Percentiles rank a stretch among this genome's conserved stretches.
These are phyloP conservation scores for Blastobasis adustella DNA, from an alignment of 2,888 invertebrate genomes.

Conservation along the genomic window DNA sequence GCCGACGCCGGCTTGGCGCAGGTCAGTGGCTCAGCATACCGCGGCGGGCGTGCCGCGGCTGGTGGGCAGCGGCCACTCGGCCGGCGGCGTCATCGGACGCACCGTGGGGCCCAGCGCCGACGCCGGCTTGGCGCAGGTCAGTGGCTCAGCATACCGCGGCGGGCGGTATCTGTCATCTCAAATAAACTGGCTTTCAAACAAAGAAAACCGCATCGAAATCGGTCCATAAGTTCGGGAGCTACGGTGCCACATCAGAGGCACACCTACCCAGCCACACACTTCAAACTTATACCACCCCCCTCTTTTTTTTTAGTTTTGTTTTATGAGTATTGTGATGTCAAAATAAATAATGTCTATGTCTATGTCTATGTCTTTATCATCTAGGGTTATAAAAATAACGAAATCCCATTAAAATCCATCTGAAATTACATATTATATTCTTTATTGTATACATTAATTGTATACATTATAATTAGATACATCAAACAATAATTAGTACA, in stretches of 20 bases:
- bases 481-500: no score
- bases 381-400: no score
- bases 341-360: no score
- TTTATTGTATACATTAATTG: no score
- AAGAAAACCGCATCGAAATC: background rate
- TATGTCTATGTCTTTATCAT: no score
- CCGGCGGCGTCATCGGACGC: constrained; percentile 96
- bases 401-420: no score
- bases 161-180: background rate
- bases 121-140: constrained; percentile 61
- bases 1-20: constrained; percentile 58
- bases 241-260: background rate
- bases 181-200: background rate
- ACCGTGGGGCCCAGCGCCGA: constrained; percentile 85
- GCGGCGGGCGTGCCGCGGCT: constrained; percentile 86
- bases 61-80: constrained; percentile 95
- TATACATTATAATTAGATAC: no score
- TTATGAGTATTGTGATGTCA: no score
- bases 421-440: no score
- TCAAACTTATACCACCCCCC: no score
- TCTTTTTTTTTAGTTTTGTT: no score
- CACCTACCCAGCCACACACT: background rate
- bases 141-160: background rate
- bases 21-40: constrained; percentile 25
- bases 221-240: no score